Percentiles rank a stretch among this genome's conserved stretches.
These are phyloP conservation scores for Platynereis dumerilii DNA, from an alignment of 2,888 invertebrate genomes.

Conservation along the genomic window DNA sequence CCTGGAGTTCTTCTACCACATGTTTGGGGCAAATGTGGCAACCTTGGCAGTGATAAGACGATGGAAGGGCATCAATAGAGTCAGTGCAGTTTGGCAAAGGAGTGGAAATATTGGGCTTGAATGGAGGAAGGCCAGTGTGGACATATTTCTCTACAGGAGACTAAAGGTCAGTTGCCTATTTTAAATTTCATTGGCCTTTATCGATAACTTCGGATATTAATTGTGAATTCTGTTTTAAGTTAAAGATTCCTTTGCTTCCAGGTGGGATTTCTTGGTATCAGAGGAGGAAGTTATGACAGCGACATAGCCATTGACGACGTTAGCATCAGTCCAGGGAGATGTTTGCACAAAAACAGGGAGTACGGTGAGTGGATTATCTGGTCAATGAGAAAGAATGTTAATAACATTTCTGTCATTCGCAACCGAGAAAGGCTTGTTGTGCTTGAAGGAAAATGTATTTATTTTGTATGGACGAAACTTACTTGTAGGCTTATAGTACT, in stretches of 20 bases:
- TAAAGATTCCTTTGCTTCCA: no score
- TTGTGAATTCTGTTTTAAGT: no score
- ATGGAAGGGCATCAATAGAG: background rate
- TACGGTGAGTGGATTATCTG: no score
- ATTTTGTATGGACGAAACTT: no score
- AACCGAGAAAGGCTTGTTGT: no score
- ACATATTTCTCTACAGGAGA: constrained; percentile 20
- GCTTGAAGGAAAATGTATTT: no score
- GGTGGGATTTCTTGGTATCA: constrained; percentile 28
- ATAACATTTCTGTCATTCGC: no score
- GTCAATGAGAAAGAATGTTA: no score
- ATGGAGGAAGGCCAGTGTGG: constrained; percentile 30
- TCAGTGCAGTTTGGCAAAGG: constrained; percentile 27
- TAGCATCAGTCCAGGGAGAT: constrained; percentile 30
- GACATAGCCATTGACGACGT: constrained; percentile 37
- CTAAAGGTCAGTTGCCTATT: constrained; percentile 23
- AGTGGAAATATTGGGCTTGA: constrained; percentile 27
- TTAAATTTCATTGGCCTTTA: no score
- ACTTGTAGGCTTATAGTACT: no score
- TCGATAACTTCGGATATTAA: no score
- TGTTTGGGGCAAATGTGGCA: constrained; percentile 29
- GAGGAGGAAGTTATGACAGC: constrained; percentile 27
- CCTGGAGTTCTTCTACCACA: constrained; percentile 35
- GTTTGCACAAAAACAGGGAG: constrained; percentile 6
- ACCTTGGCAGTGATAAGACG: constrained; percentile 21